A percentile compares a stretch with the other conserved stretches of the same genome.
Conservation (phyloP, 2,888 invertebrate genomes). For the Leptinotarsa juncta region DNA sequence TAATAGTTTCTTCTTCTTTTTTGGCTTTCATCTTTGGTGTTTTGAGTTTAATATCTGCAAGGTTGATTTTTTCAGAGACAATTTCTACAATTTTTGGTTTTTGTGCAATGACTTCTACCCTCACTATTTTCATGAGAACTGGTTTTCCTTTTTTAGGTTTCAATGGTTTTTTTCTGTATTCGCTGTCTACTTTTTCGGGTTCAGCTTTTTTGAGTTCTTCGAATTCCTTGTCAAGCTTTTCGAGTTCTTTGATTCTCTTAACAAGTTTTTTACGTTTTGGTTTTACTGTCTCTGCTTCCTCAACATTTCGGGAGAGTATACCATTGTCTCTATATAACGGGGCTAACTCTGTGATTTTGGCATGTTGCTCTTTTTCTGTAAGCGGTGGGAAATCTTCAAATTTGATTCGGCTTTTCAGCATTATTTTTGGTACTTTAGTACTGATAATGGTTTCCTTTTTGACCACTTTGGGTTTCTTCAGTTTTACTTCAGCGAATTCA, state of each 20-base stretch:
- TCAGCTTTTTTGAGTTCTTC: slow-evolving; percentile 56
- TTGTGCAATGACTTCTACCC: slow-evolving; percentile 64
- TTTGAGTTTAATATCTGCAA: slow-evolving; percentile 75
- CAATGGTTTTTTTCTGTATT: slow-evolving; percentile 60
- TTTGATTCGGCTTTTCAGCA: slow-evolving; percentile 77
- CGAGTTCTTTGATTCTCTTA: slow-evolving; percentile 56
- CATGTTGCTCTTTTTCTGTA: slow-evolving; percentile 55
- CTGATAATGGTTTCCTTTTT: slow-evolving; percentile 52
- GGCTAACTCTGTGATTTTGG: slow-evolving; percentile 58
- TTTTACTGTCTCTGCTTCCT: slow-evolving; percentile 64
- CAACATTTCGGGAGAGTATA: slow-evolving; percentile 66
- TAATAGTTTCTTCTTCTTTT: slow-evolving; percentile 57
- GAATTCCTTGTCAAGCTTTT: slow-evolving; percentile 57
- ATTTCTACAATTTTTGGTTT: slow-evolving; percentile 71
- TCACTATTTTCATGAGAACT: slow-evolving; percentile 54
- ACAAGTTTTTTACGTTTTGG: slow-evolving; percentile 60
- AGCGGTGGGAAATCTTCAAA: slow-evolving; percentile 66
- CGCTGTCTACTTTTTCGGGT: slow-evolving; percentile 47
- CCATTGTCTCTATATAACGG: slow-evolving; percentile 62
- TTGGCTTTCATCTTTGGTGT: slow-evolving; percentile 56
- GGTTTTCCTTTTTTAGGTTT: slow-evolving; percentile 56
- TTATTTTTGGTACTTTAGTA: slow-evolving; percentile 72
- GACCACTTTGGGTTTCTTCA: slow-evolving; percentile 62
- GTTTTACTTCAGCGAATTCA: slow-evolving; percentile 75
- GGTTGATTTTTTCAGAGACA: slow-evolving; percentile 68